A percentile compares a stretch with the other conserved stretches of the same genome.
phyloP scores from a whole-genome alignment of 2,113 vertebrate species.

The Melanerpes formicivorus region DNA sequence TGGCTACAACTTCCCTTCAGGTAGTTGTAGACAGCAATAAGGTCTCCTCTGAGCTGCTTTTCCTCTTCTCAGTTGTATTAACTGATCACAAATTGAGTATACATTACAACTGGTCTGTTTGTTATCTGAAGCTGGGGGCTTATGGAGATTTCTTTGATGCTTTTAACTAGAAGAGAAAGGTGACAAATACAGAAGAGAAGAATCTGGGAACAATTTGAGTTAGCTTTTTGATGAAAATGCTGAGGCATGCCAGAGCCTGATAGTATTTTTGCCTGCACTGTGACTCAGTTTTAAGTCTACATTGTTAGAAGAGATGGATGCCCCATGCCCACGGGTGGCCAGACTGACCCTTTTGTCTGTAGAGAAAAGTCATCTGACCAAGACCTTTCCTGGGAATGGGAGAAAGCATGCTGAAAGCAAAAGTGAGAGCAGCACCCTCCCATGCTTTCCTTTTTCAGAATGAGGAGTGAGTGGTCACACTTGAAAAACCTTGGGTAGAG shows the following conservation, averaged over 20 bases:
- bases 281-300: not conserved
- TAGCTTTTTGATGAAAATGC: not conserved
- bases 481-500: not conserved
- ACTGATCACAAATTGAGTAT: not conserved
- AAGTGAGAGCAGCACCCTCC: not conserved
- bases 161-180: not conserved
- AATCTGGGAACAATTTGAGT: not conserved
- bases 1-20: too few relatives aligned
- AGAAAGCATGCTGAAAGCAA: not conserved
- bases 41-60: too few relatives aligned
- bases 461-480: not conserved
- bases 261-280: not conserved
- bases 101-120: not conserved
- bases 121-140: not conserved
- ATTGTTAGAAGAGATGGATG: not conserved
- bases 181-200: not conserved
- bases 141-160: not conserved
- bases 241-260: not conserved
- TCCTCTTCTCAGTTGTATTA: not conserved
- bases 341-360: rapidly evolving
- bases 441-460: not conserved
- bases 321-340: rapidly evolving
- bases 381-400: not conserved
- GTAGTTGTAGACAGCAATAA: too few relatives aligned
- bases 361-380: not conserved